Conservation (phyloP, 1,140 invertebrate genomes). For the Dysdera silvatica region DNA sequence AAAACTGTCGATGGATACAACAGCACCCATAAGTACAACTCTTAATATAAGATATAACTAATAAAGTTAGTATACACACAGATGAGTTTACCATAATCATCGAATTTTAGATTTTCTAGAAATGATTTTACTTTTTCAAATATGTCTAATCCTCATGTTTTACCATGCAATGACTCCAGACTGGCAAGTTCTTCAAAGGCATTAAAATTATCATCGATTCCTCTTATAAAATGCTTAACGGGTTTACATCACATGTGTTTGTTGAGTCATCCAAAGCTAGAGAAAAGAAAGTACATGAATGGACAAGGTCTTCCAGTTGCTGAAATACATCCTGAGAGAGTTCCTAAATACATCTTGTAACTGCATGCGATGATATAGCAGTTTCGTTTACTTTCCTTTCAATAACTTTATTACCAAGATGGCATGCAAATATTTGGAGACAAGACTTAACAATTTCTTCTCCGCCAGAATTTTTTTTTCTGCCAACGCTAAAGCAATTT, state of each 20-base stretch:
- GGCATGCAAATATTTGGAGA: neutral
- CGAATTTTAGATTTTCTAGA: neutral
- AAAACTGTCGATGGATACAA: too few species aligned
- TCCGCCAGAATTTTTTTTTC: neutral
- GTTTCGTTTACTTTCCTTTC: slow-evolving; percentile 2
- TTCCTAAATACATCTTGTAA: neutral
- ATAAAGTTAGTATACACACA: too few species aligned
- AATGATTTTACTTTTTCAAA: neutral
- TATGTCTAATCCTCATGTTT: slow-evolving; percentile 2
- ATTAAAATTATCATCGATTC: neutral
- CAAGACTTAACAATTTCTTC: slow-evolving; percentile 9
- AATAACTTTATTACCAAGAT: slow-evolving; percentile 4
- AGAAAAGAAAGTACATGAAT: slow-evolving; percentile 11
- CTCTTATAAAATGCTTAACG: slow-evolving; percentile 1
- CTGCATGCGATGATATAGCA: neutral
- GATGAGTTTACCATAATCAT: too few species aligned
- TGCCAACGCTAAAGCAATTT: neutral
- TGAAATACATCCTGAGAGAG: slow-evolving; percentile 1
- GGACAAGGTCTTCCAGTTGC: neutral
- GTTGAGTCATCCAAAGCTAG: slow-evolving; percentile 5
- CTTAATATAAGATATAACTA: too few species aligned
- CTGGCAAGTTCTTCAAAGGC: neutral
- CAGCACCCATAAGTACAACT: too few species aligned
- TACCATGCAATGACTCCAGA: slow-evolving; percentile 3
- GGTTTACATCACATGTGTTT: neutral